Evolutionary conservation across 2,888 invertebrate species (phyloP).

Genomic region (Xanthorhoe spadicearia): DNA sequence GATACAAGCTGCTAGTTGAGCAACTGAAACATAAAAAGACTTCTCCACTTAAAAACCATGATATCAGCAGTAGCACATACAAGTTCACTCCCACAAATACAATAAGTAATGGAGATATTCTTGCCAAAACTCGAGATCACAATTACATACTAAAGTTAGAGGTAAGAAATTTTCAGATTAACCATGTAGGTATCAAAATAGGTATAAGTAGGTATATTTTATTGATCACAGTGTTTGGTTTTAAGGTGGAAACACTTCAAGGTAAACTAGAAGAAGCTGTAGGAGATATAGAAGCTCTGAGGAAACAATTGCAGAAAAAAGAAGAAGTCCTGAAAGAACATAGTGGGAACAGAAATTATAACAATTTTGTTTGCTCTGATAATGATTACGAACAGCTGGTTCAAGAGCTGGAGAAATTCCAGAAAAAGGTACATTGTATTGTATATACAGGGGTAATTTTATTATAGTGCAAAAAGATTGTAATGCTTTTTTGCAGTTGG

Average conservation of each 20-base stretch:
- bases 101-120: constrained; percentile 83
- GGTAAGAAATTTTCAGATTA: constrained; percentile 53
- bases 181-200: neutral
- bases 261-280: constrained; percentile 89
- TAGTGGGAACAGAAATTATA: constrained; percentile 49
- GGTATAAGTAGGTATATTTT: no score
- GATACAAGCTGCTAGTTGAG: constrained; percentile 92
- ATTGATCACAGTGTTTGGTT: no score
- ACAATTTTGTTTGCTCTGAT: constrained; percentile 53
- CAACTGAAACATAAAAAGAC: constrained; percentile 86
- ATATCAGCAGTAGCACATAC: constrained; percentile 56
- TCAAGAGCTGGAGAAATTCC: constrained; percentile 86
- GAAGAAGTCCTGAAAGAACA: constrained; percentile 51
- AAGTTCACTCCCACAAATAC: constrained; percentile 71
- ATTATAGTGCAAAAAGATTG: no score
- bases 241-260: constrained; percentile 87
- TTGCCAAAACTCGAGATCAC: constrained; percentile 84
- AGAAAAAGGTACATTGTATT: constrained; percentile 79
- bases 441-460: no score
- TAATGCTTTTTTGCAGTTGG: no score
- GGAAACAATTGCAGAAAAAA: constrained; percentile 75
- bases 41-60: constrained; percentile 50
- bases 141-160: constrained; percentile 84
- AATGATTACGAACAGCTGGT: constrained; percentile 88
- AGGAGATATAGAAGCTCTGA: constrained; percentile 88